phyloP scores from a whole-genome alignment of 2,113 vertebrate species.

The Aythya baeri region DNA sequence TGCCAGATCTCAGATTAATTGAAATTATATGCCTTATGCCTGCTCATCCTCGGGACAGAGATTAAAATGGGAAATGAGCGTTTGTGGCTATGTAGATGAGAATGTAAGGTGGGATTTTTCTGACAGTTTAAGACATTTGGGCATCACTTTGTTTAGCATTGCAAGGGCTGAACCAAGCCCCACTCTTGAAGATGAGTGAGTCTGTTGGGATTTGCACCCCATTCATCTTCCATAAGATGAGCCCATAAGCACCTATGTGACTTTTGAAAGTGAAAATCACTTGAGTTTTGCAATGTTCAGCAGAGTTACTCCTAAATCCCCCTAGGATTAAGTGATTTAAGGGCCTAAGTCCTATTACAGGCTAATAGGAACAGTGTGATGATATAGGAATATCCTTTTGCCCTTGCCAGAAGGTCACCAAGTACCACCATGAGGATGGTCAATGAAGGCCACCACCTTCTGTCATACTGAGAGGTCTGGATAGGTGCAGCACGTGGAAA shows the following conservation, averaged over 20 bases:
- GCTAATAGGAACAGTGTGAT: background rate
- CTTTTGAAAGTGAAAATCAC: background rate
- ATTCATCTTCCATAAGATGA: background rate
- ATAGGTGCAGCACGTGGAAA: background rate
- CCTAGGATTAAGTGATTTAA: background rate
- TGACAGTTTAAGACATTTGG: background rate
- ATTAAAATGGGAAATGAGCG: conserved; percentile 18
- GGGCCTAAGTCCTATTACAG: background rate
- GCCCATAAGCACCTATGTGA: background rate
- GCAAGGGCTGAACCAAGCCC: background rate
- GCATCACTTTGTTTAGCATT: background rate
- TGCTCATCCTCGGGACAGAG: conserved; percentile 27
- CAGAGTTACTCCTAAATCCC: background rate
- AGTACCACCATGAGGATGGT: background rate
- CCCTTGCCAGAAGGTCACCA: background rate
- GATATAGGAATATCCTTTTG: background rate
- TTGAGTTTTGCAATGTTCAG: background rate
- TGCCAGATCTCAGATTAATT: conserved; percentile 57
- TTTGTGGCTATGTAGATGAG: background rate
- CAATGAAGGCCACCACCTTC: background rate
- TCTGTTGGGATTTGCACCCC: background rate
- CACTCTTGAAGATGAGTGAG: background rate
- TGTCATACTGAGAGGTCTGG: background rate
- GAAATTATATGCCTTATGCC: conserved; percentile 31
- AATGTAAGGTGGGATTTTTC: background rate